Percentiles rank a stretch among this genome's conserved stretches.
These are phyloP conservation scores for Aphaenogaster floridana DNA, from an alignment of 1,140 invertebrate genomes.

Conservation along the genomic window DNA sequence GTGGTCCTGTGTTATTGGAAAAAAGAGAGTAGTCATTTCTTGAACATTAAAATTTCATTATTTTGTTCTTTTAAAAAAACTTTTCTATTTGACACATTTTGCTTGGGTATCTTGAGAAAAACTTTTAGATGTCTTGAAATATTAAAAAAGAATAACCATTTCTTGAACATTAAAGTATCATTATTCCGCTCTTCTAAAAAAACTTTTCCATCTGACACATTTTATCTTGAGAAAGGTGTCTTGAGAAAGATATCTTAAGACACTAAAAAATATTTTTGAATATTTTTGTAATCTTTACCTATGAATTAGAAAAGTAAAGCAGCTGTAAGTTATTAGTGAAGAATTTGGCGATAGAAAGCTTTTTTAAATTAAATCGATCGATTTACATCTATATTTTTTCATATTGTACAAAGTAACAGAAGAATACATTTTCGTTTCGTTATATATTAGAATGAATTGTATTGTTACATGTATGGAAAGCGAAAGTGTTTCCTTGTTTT, in stretches of 20 bases:
- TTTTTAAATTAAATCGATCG: not conserved
- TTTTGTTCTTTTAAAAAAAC: not conserved
- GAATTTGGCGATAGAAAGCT: not conserved
- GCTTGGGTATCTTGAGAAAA: not conserved
- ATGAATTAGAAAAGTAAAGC: not conserved
- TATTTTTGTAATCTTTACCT: not conserved
- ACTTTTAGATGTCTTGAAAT: not conserved
- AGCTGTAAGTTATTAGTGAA: not conserved
- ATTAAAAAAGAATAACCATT: not conserved
- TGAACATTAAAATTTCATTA: not conserved
- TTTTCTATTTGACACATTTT: not conserved
- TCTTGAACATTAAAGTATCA: not conserved
- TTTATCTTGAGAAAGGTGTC: not conserved
- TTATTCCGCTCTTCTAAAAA: not conserved
- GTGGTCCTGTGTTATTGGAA: not conserved
- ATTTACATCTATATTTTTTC: not conserved
- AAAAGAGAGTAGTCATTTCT: not conserved
- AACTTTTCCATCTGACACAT: not conserved
- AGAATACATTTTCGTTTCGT: not conserved
- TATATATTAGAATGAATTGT: slow-evolving; percentile 9
- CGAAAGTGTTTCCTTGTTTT: not conserved
- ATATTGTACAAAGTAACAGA: not conserved
- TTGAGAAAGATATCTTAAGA: not conserved
- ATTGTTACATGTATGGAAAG: not conserved
- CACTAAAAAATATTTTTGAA: not conserved